Evolutionary conservation across 2,113 vertebrate genomes (phyloP), one percentile per base, ranked within the genome.

Genomic region (Anser brachyrhynchus): DNA sequence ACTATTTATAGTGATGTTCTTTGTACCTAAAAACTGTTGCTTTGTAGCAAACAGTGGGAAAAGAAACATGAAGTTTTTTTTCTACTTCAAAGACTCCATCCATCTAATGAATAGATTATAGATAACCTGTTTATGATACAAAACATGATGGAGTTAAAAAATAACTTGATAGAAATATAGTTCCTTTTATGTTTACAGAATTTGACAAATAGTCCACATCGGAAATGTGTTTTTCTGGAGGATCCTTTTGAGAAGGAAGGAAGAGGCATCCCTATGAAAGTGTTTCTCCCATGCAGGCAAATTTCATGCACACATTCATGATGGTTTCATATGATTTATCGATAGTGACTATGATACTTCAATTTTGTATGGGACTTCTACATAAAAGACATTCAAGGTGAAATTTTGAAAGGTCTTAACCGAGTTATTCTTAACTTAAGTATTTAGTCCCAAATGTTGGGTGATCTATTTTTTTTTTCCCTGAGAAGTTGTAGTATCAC

Each of bases 381-480:
- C 7, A 10, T 43, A 51, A 89, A 71, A 72, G 41, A 25, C 4
- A 5, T 54, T 79, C 52, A 67, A 23, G 35, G 29, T 87, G 35
- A 78, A 84, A 58, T 81, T 44, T 65, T 57, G 77, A 31, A 69
- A 72, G 17, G 6, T 66, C 44, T 81, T 52, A 73, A 37, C 39
- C 17, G 14, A 5, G 11, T 19, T 71, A 0, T 4, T 70, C 39
- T 80, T 46, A 77, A 46, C 33, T 28, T 18, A 4, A 11, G 33
- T 78, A 0, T 3, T 1, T 41, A 2, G 1, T 71, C 51, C 8
- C 7, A 23, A 64, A 12, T 72, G 5, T 39, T 73, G 35, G 26
- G 54, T 43, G 55, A 71, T 67, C 59, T 22, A n/a, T 39, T 64
- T 8, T 39, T 64, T 64, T 62, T 90, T 92, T 76, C 44, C n/a